Base-by-base conservation (phyloP, 2,888 invertebrate species). In the Incurvaria masculella region DNA sequence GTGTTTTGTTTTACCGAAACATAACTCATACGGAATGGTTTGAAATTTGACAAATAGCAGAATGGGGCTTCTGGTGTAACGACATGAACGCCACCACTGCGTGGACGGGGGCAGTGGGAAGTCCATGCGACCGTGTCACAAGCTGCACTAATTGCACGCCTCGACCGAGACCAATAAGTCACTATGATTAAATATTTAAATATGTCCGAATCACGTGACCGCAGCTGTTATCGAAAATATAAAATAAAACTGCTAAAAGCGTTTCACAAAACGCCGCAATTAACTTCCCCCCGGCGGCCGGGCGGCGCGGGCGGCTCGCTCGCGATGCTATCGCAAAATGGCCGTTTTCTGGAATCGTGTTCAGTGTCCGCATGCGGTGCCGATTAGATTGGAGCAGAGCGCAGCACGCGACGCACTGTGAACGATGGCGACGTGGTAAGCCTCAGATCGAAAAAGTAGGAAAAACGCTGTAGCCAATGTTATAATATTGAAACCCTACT, bases 261-360 rank as follows among this genome's bases (percentile, higher is more conserved):
- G 33, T 33, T 33, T 78, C 78, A 78, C 78, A 78, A 78, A 78
- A 78, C 78, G 78, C 74, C 63, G 76, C 76, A 78, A 78, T 78
- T 78, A 78, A 74, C 76, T 71, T 63, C 68, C 63, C 65, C 33
- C 33, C 33, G 6, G 6, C 8, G 6, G 11, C 23, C 65, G 59
- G 61, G 55, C 62, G 68, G 63, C 41, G 4, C 5, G 4, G 4
- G 14, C n/a, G 21, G 41, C 23, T 27, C 49, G 39, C 27, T 46
- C 39, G 39, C 41, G 78, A 78, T 76, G 68, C 73, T 70, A 78
- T 78, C 78, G 73, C 66, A 78, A 78, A 78, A 76, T 74, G 78
- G 69, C 72, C 76, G 76, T 78, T 76, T 78, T 78, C 76, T 73
- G 70, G 74, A 78, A 76, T 76, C 74, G 75, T 74, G 70, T 68